Base-by-base conservation (phyloP, 2,797 vertebrate species). In the Danio choprae region DNA sequence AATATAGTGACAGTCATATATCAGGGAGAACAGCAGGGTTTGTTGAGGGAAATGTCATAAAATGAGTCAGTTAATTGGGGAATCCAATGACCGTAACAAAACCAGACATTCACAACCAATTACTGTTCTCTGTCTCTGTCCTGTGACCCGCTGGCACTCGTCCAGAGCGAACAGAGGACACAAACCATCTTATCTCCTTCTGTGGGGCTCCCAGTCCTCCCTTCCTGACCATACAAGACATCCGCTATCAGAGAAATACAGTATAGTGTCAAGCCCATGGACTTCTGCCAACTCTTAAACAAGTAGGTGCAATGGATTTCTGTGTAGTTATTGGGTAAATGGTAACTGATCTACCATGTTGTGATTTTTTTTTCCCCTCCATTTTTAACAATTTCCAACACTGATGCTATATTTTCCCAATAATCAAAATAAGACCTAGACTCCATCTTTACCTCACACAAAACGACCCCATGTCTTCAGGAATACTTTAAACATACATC, bases 171-270 rank as follows among this genome's bases (percentile, higher is more conserved):
- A 74, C 22, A 15, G 13, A 38, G 38, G 20, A 73, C 76, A 81
- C 68, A 82, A 67, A 58, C 50, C 16, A 50, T 81, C 70, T 73
- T 81, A 77, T 83, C 74, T 62, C 20, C 48, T 68, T n/a, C 48
- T 40, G 40, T 36, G 53, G 9, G 59, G 40, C 48, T 18, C 55
- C 29, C 16, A 9, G 10, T 44, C 70, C 78, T 82, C 69, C 74
- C 81, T 77, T 85, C 82, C 84, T 84, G 59, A 58, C 48, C 81
- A 80, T 71, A 73, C 73, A 68, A 72, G 36, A 69, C 65, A 69
- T 83, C 78, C 68, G 46, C 60, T 29, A 11, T 38, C 12, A 70
- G 65, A 65, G 29, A 75, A 48, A 12, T 7, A 40, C 44, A 53
- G 36, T 10, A 29, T 29, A 41, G 15, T 11, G 44, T 46, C 71